These are phyloP conservation scores for Tetramorium simillimum DNA, from an alignment of 1,140 invertebrate genomes.

Conservation along the genomic window DNA sequence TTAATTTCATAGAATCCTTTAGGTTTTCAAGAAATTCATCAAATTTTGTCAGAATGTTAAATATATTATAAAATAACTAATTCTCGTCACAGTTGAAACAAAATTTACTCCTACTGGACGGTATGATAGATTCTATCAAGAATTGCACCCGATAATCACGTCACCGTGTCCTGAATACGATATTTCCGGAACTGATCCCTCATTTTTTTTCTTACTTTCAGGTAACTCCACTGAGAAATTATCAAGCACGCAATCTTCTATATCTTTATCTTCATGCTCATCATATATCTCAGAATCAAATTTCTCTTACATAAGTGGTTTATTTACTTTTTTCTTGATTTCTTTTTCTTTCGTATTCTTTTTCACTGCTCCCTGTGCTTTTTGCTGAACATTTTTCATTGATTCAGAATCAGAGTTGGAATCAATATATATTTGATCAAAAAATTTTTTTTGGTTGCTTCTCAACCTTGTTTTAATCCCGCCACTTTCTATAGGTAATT, in stretches of 20 bases:
- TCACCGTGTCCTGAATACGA: background rate
- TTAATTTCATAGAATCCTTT: background rate
- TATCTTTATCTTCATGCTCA: too few relatives aligned
- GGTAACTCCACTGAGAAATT: background rate
- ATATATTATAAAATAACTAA: background rate
- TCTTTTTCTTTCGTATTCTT: background rate
- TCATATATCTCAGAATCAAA: too few relatives aligned
- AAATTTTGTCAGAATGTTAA: background rate
- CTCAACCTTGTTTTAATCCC: too few relatives aligned
- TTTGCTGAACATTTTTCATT: background rate
- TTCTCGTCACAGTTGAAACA: background rate
- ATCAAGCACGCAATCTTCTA: too few relatives aligned
- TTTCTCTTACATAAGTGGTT: background rate
- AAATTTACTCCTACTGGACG: background rate
- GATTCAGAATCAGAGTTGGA: too few relatives aligned
- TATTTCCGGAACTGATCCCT: background rate
- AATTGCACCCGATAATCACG: background rate
- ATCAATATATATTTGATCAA: too few relatives aligned
- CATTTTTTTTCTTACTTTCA: constrained; percentile 7
- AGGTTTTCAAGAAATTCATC: background rate
- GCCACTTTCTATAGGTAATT: too few relatives aligned
- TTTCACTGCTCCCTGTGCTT: background rate
- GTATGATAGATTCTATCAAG: background rate
- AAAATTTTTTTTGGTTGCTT: background rate
- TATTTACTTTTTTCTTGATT: background rate